Evolutionary conservation across 2,888 invertebrate genomes (phyloP), one percentile per base, ranked within the genome.

Genomic region (Cephus pulcher): DNA sequence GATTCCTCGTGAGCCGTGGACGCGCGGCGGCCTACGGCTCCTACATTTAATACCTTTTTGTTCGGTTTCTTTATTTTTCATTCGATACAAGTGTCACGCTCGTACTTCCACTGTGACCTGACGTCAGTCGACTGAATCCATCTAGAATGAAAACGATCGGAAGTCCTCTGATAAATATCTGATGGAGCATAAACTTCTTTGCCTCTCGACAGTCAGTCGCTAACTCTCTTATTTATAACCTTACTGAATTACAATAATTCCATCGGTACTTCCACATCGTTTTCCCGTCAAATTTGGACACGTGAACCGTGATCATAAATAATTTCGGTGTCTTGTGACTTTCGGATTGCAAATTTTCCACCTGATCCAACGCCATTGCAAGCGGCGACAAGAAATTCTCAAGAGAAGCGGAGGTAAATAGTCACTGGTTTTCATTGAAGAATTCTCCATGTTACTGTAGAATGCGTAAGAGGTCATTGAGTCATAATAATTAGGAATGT

Each of bases 21-120:
- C 35, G 74, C 74, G 34, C 33, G n/a, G 74, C 74, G 74, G 23
- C 32, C 71, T n/a, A 34, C 35, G 35, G 35, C 74, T 35, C 30
- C 30, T 23, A 23, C 9, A 71, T 71, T 71, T 34, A 34, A 34
- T 32, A 32, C 4, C 33, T 71, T 71, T 71, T 71, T 34, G 32
- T 71, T 71, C 71, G 71, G 71, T 34, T 71, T 71, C 33, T 71
- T 71, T 56, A 56, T 32, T 71, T 71, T 32, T 34, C 30, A 71
- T 71, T 71, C 33, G 56, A 56, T 56, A 56, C 6, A 56, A 56
- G 56, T 56, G 23, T 23, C 56, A 23, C 56, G 23, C 56, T 56
- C 56, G 23, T 56, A 56, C 9, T 56, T 9, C 9, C 9, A 56
- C 56, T 6, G 56, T 56, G 23, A 56, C 23, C 56, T 23, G 56